Evolutionary conservation across 2,888 invertebrate genomes (phyloP).

Genomic region (Drosophila histrio): DNA sequence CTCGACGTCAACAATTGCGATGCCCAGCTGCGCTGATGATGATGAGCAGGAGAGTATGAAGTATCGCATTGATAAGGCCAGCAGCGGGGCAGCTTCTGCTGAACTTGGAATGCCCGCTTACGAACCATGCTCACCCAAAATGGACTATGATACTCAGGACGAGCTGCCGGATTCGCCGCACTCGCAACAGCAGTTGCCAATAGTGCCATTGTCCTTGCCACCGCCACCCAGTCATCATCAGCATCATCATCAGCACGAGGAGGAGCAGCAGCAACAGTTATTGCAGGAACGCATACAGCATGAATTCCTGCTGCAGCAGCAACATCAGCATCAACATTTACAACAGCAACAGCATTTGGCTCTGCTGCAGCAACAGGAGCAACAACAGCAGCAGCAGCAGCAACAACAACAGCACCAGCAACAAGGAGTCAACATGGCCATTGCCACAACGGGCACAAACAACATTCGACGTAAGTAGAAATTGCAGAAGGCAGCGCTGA

Average conservation of each 20-base stretch:
- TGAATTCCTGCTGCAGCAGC: constrained; percentile 78
- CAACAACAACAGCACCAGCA: constrained; percentile 56
- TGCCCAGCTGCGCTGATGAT: constrained; percentile 57
- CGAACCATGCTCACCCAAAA: constrained; percentile 69
- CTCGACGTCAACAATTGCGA: constrained; percentile 31
- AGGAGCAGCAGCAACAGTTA: constrained; percentile 62
- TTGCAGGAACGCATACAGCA: constrained; percentile 72
- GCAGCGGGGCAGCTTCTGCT: constrained; percentile 61
- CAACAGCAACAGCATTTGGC: constrained; percentile 77
- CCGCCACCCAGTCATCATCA: constrained; percentile 52
- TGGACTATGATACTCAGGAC: constrained; percentile 74
- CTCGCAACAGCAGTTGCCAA: constrained; percentile 58
- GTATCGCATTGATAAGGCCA: constrained; percentile 65
- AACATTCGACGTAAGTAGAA: constrained; percentile 76
- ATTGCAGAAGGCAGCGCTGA: not conserved
- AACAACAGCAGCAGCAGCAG: constrained; percentile 58
- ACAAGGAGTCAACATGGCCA: constrained; percentile 65
- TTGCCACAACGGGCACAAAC: constrained; percentile 67
- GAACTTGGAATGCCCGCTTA: constrained; percentile 65
- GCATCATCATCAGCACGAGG: constrained; percentile 59
- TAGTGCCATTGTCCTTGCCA: constrained; percentile 45
- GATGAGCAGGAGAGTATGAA: constrained; percentile 72
- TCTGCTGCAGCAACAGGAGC: constrained; percentile 68
- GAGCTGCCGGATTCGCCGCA: constrained; percentile 69
- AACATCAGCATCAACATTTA: constrained; percentile 77